Evolutionary conservation across 2,113 vertebrate species (phyloP).

Genomic region (Hystrix brachyura): DNA sequence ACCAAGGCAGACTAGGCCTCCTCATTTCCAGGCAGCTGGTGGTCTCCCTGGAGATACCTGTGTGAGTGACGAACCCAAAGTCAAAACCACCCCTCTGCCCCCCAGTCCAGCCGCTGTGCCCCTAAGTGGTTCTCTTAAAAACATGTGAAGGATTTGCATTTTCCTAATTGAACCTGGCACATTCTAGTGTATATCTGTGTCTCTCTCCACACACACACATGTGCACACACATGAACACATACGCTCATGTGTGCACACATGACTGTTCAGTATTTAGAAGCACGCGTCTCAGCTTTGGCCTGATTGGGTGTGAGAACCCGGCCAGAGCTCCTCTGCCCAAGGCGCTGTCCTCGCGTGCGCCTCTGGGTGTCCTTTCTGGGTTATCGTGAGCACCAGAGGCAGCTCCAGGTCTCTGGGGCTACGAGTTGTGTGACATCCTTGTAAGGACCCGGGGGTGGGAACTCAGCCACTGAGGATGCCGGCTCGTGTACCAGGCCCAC

Average conservation of each 20-base stretch:
- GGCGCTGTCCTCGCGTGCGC: rapidly evolving
- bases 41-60: rapidly evolving
- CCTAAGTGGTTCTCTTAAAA: background rate
- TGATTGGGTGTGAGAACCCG: background rate
- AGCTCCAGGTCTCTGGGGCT: background rate
- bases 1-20: too few species aligned
- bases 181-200: background rate
- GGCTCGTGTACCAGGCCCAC: rapidly evolving
- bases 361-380: background rate
- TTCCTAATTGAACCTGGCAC: background rate
- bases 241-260: background rate
- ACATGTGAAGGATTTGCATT: rapidly evolving
- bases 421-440: background rate
- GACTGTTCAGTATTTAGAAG: background rate
- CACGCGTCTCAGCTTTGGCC: rapidly evolving
- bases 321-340: background rate
- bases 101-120: too few species aligned
- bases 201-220: background rate
- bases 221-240: background rate
- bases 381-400: rapidly evolving
- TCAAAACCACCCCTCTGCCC: background rate
- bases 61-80: background rate
- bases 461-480: rapidly evolving
- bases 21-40: rapidly evolving
- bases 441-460: background rate